A percentile compares a stretch with the other conserved stretches of the same genome.
These are phyloP conservation scores for Ursus arctos DNA, from an alignment of 2,113 vertebrate genomes.

Conservation along the genomic window DNA sequence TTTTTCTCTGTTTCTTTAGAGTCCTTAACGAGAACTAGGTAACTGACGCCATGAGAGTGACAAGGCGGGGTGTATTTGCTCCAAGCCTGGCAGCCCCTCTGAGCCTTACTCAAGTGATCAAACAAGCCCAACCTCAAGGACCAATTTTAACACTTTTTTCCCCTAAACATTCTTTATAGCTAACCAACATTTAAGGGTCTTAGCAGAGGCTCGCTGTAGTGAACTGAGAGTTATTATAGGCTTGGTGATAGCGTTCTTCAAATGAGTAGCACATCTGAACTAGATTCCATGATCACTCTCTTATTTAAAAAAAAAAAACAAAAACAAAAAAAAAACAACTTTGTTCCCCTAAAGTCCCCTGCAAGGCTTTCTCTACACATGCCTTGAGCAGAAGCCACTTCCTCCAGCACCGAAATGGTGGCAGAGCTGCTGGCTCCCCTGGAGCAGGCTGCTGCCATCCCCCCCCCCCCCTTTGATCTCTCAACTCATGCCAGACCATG, in stretches of 20 bases:
- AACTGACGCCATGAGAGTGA: background rate
- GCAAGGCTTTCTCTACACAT: background rate
- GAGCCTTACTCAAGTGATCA: slow-evolving; percentile 18
- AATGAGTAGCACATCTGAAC: background rate
- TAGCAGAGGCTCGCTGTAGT: background rate
- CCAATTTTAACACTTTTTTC: background rate
- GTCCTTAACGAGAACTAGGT: slow-evolving; percentile 11
- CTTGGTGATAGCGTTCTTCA: background rate
- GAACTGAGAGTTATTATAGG: background rate
- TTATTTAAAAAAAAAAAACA: slow-evolving; percentile 19
- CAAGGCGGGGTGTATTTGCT: background rate
- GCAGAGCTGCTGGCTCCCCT: background rate
- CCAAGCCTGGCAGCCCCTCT: background rate
- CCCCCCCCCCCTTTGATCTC: slow-evolving; percentile 70
- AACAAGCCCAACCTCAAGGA: slow-evolving; percentile 7
- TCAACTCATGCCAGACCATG: slow-evolving; percentile 19
- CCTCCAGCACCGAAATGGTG: background rate
- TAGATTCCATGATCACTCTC: slow-evolving; percentile 17
- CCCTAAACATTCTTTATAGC: background rate
- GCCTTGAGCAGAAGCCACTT: slow-evolving; percentile 24
- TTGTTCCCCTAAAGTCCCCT: background rate
- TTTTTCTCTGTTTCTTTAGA: slow-evolving; percentile 2
- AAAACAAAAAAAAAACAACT: background rate
- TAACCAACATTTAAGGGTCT: slow-evolving; percentile 15
- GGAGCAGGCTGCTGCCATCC: slow-evolving; percentile 50